Conservation (phyloP, 2,797 vertebrate genomes). For the Otolemur crassicaudatus region DNA sequence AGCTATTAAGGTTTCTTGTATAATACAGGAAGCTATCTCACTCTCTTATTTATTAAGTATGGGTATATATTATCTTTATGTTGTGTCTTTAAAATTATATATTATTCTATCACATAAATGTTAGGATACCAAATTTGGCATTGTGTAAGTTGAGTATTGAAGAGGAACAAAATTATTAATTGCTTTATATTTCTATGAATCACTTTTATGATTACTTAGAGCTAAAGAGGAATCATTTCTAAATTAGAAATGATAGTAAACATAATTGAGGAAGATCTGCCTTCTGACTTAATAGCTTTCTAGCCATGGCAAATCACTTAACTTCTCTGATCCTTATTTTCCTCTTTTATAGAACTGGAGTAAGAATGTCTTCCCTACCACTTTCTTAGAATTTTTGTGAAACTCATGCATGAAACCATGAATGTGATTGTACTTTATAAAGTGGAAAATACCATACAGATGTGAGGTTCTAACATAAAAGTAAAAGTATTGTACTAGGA, state of each 20-base stretch:
- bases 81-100: not conserved
- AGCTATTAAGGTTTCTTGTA: not conserved
- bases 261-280: not conserved
- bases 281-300: not conserved
- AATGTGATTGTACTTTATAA: not conserved
- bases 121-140: not conserved
- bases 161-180: not conserved
- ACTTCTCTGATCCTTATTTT: not conserved
- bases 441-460: not conserved
- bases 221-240: not conserved
- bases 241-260: not conserved
- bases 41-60: not conserved
- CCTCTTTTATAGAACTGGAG: not conserved
- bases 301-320: not conserved
- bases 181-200: not conserved
- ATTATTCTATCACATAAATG: not conserved
- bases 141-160: not conserved
- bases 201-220: not conserved
- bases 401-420: not conserved
- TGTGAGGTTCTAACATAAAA: not conserved
- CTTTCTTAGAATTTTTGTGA: not conserved
- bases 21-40: not conserved
- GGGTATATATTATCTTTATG: not conserved
- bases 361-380: not conserved
- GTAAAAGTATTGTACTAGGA: not conserved